A percentile compares a stretch with the other conserved stretches of the same genome.
Conservation (phyloP, 2,888 invertebrate species). For the Morpho helenor region DNA sequence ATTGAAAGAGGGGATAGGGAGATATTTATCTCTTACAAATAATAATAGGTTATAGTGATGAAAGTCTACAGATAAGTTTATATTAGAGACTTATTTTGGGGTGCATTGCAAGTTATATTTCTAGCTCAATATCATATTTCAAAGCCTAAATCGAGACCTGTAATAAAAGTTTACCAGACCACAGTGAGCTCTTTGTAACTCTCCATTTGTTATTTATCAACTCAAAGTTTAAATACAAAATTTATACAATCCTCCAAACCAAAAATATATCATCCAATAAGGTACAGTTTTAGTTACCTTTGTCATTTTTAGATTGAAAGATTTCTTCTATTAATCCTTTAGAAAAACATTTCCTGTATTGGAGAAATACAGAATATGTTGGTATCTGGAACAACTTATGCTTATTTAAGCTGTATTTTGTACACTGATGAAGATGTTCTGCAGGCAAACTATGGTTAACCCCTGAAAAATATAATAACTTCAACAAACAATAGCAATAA, state of each 20-base stretch:
- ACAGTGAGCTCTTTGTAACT: neutral
- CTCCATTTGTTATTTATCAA: neutral
- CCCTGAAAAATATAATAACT: slow-evolving; percentile 1
- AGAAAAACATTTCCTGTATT: slow-evolving; percentile 7
- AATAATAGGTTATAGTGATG: too few species aligned
- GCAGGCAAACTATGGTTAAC: neutral
- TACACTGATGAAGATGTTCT: neutral
- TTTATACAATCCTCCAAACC: neutral
- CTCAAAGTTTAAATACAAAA: neutral
- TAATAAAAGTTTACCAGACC: too few species aligned
- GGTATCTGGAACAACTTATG: slow-evolving; percentile 20
- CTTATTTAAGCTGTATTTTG: neutral
- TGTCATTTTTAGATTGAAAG: slow-evolving; percentile 32
- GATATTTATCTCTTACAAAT: too few species aligned
- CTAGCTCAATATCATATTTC: too few species aligned
- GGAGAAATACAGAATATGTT: slow-evolving; percentile 14
- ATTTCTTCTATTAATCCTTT: slow-evolving; percentile 18
- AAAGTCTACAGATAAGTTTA: too few species aligned
- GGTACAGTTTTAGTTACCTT: slow-evolving; percentile 32
- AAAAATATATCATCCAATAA: neutral
- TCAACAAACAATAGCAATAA: too few species aligned
- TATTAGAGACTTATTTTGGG: too few species aligned
- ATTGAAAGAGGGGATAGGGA: too few species aligned
- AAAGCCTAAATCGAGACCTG: too few species aligned
- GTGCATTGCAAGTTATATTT: too few species aligned